Evolutionary conservation across 2,888 invertebrate genomes (phyloP), one percentile per base, ranked within the genome.

Genomic region (Marasmarcha lunaedactyla): DNA sequence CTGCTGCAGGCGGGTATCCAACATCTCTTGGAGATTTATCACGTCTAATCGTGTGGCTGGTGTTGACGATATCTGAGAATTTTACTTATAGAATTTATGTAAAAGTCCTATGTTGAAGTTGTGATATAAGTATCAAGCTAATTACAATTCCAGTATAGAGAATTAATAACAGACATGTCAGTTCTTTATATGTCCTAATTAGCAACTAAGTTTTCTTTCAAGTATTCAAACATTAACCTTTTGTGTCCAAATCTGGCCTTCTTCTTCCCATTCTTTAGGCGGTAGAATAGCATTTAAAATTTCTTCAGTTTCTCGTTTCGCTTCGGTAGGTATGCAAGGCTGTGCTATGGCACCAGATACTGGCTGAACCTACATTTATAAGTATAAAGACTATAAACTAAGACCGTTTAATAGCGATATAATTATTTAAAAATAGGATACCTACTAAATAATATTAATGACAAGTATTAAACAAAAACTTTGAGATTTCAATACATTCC

Each of bases 31-130:
- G 11, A 99, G 86, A 72, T 96, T 97, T 48, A 97, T 92, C 10
- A 98, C 97, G 77, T 98, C 98, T 53, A 96, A 84, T 37, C 98
- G 86, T 0, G 98, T 98, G 1, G 98, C 97, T 2, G 98, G 98
- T 1, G 94, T 96, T 41, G 96, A 95, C 1, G 98, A 98, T 49
- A 98, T 95, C 87, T 93, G 46, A 10, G 47, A 41, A n/a, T 30
- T 7, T n/a, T 9, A 25, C 5, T 25, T 25, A 25, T 9, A 25
- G 25, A 6, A 25, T 9, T n/a, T 6, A 25, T 25, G 5, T 25
- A 25, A 25, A 6, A 25, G 25, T 9, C 5, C 9, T 25, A 6
- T 9, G 25, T 25, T 25, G 9, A 6, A 25, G 25, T 9, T 25
- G 5, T 9, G 25, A 25, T 9, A 25, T 25, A 5, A 25, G 5